phyloP scores from a whole-genome alignment of 2,888 invertebrate genomes.

The Zelleria hepariella region DNA sequence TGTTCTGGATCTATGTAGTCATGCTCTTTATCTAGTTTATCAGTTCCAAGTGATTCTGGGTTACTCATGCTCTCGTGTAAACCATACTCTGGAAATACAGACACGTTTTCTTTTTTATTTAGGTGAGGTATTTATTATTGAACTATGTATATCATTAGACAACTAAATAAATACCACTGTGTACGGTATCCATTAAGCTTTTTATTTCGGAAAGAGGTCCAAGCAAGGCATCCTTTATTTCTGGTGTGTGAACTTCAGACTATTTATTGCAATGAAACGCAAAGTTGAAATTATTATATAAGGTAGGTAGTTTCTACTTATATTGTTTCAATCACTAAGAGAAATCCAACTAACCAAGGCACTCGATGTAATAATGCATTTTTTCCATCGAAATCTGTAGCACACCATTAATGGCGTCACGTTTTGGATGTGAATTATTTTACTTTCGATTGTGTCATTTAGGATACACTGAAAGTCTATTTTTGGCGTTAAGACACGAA shows the following conservation, averaged over 20 bases:
- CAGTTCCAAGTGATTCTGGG: not conserved
- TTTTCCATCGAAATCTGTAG: conserved; percentile 52
- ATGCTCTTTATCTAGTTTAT: not conserved
- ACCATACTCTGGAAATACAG: not conserved
- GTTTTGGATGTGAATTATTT: conserved; percentile 54
- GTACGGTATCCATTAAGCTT: not conserved
- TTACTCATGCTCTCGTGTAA: not conserved
- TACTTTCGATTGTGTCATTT: conserved; percentile 49
- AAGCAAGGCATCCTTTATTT: not conserved
- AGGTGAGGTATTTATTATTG: not conserved
- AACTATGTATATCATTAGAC: not conserved
- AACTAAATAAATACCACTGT: not conserved
- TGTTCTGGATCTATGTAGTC: not conserved
- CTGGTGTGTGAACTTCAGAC: not conserved
- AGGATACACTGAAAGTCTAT: conserved; percentile 75
- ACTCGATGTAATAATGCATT: conserved; percentile 26
- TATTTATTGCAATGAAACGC: not conserved
- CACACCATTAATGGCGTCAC: conserved; percentile 51
- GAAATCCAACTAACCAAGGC: not conserved
- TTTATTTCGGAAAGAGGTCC: not conserved
- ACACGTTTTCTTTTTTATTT: not conserved
- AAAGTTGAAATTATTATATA: too few species aligned
- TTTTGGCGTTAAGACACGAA: conserved; percentile 66
- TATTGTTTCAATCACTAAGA: too few species aligned
- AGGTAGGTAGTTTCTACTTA: not conserved